Percentiles rank a stretch among this genome's conserved stretches.
These are phyloP conservation scores for Hypsibius dujardini DNA, from an alignment of 1,140 invertebrate genomes.

Conservation along the genomic window DNA sequence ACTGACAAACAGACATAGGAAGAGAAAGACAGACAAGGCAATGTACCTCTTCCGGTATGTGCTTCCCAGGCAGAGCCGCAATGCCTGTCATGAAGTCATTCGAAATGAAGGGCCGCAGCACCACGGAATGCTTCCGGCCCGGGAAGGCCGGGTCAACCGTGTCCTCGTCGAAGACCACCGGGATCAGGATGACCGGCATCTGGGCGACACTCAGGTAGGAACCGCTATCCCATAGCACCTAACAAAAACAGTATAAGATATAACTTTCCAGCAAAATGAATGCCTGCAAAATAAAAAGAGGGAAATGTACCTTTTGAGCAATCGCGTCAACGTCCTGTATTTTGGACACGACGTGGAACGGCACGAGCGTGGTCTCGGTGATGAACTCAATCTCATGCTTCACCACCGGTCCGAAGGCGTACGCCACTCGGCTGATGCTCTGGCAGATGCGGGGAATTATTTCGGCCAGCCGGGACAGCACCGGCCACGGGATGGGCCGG, in stretches of 20 bases:
- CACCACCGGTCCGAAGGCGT: conserved; percentile 3
- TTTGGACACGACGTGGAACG: conserved; percentile 20
- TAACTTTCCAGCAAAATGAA: conserved; percentile 17
- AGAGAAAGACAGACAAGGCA: no score
- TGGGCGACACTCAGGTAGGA: conserved; percentile 59
- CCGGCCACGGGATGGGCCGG: conserved; percentile 60
- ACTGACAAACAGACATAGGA: no score
- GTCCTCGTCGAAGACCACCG: conserved; percentile 89
- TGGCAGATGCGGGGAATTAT: conserved; percentile 78
- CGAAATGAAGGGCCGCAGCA: conserved; percentile 85
- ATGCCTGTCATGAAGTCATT: conserved; percentile 97
- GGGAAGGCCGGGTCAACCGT: conserved; percentile 50
- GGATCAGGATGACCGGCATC: conserved; percentile 90
- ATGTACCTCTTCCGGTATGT: conserved; percentile 61
- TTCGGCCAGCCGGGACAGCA: conserved; percentile 66
- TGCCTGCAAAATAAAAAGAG: conserved; percentile 13
- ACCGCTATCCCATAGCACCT: conserved; percentile 49
- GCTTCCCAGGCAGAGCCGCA: conserved; percentile 68
- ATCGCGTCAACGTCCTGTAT: conserved; percentile 43
- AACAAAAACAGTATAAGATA: neutral
- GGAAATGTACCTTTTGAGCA: conserved; percentile 52
- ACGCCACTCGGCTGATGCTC: conserved; percentile 49
- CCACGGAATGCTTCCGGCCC: conserved; percentile 81
- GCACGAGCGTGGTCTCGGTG: conserved; percentile 23
- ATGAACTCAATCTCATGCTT: conserved; percentile 25